phyloP scores from a whole-genome alignment of 1,140 invertebrate species.

The Ladona fulva region DNA sequence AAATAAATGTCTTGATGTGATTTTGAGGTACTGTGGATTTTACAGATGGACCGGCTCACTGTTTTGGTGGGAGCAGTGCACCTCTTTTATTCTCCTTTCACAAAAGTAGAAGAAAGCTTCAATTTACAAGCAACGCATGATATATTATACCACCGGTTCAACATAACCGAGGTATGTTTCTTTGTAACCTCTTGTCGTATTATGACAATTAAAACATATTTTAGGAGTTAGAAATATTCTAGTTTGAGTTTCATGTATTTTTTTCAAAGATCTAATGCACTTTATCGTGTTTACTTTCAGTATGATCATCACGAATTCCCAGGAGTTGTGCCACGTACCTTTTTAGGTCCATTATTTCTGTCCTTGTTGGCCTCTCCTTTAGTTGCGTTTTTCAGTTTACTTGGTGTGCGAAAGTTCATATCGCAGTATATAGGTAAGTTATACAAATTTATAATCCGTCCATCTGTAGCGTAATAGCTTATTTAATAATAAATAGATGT shows the following conservation, averaged over 20 bases:
- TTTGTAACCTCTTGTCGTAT: background rate
- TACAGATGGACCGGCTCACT: background rate
- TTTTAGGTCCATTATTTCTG: conserved; percentile 85
- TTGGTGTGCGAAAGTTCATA: conserved; percentile 76
- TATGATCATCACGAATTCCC: conserved; percentile 98
- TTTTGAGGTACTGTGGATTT: background rate
- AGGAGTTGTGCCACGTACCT: conserved; percentile 94
- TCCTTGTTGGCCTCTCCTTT: conserved; percentile 69
- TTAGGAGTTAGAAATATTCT: no score
- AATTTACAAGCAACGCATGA: conserved; percentile 98
- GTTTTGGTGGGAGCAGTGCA: conserved; percentile 59
- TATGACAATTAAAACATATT: no score
- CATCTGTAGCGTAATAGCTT: no score
- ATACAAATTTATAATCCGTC: background rate
- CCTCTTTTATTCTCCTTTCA: conserved; percentile 84
- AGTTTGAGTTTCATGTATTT: no score
- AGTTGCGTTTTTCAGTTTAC: conserved; percentile 54
- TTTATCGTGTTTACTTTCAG: conserved; percentile 44
- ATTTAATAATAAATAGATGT: no score
- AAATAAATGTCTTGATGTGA: no score
- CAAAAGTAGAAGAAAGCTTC: conserved; percentile 99
- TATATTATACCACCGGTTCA: conserved; percentile 76
- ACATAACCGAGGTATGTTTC: conserved; percentile 67
- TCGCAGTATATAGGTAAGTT: conserved; percentile 82
- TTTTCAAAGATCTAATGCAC: background rate